These are phyloP conservation scores for Bugula neritina DNA, from an alignment of 2,888 invertebrate species.

Conservation along the genomic window DNA sequence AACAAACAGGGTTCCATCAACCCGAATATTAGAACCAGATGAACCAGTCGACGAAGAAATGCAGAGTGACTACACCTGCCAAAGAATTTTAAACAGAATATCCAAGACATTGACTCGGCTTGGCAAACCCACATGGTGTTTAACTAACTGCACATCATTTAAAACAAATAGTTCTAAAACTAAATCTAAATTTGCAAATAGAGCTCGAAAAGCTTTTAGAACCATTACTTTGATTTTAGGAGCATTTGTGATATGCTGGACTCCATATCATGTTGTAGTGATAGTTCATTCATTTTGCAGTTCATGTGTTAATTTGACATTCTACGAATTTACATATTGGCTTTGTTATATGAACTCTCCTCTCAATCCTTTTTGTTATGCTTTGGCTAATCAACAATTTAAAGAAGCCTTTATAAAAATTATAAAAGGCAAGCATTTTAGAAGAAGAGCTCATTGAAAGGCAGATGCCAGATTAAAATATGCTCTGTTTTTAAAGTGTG, in stretches of 20 bases:
- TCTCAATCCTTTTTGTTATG: conserved; percentile 98
- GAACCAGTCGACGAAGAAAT: neutral
- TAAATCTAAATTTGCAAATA: conserved; percentile 86
- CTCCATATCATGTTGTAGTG: conserved; percentile 94
- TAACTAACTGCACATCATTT: neutral
- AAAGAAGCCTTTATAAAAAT: conserved; percentile 96
- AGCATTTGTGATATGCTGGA: conserved; percentile 96
- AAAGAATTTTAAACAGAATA: neutral
- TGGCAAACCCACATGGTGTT: neutral
- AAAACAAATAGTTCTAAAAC: neutral
- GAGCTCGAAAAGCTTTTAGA: conserved; percentile 93
- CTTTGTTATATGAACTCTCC: conserved; percentile 98
- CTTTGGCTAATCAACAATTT: conserved; percentile 96
- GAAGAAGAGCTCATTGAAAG: neutral
- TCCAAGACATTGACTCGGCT: neutral
- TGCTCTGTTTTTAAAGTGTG: too few relatives aligned
- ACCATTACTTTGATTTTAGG: conserved; percentile 98
- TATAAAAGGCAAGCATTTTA: conserved; percentile 52
- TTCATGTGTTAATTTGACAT: conserved; percentile 37
- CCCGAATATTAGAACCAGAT: neutral
- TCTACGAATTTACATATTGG: conserved; percentile 53
- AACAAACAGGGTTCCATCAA: neutral
- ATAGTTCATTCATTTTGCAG: conserved; percentile 91
- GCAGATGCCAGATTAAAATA: too few relatives aligned
- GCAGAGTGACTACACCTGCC: neutral